Base-by-base conservation (phyloP, 2,888 invertebrate species). In the Tetragnatha montana region DNA sequence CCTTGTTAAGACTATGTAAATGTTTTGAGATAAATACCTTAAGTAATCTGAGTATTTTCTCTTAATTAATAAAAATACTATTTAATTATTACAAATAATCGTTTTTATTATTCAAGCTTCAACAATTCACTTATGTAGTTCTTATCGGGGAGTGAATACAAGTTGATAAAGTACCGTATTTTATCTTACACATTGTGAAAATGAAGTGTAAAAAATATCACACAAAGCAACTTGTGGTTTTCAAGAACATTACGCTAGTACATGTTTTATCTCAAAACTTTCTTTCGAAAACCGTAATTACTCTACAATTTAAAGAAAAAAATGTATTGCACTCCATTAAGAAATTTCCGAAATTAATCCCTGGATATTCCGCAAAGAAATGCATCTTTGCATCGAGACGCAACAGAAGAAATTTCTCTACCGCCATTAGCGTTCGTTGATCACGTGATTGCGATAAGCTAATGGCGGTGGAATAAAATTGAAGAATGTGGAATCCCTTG, bases 401-500 rank as follows among this genome's bases (percentile, higher is more conserved):
- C 60, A 60, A 10, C 60, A 60, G 60, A 60, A 12, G 60, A 60
- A 60, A 60, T 17, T 60, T n/a, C n/a, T 60, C 60, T 60, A 8
- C 60, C 17, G 0, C 60, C 60, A 60, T 60, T 60, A 60, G 60
- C 17, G 12, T 17, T 10, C 14, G 17, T 60, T 17, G 60, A 60
- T 60, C 60, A 60, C 60, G 60, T 60, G 60, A 60, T 60, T 60
- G 60, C 60, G 60, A 60, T 60, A 60, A 60, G 60, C 60, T 60
- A 60, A 60, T 60, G 60, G 17, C 60, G 8, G 12, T 60, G 60
- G 17, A 60, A 60, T 60, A 60, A 60, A 60, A 60, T 17, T 60
- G 4, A 12, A 12, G 12, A 60, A 60, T 60, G 12, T 60, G 60
- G 17, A 60, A 60, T 8, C 12, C 60, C 10, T 60, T 0, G 14